These are phyloP conservation scores for Synergus japonicus DNA, from an alignment of 2,888 invertebrate genomes.

Conservation along the genomic window DNA sequence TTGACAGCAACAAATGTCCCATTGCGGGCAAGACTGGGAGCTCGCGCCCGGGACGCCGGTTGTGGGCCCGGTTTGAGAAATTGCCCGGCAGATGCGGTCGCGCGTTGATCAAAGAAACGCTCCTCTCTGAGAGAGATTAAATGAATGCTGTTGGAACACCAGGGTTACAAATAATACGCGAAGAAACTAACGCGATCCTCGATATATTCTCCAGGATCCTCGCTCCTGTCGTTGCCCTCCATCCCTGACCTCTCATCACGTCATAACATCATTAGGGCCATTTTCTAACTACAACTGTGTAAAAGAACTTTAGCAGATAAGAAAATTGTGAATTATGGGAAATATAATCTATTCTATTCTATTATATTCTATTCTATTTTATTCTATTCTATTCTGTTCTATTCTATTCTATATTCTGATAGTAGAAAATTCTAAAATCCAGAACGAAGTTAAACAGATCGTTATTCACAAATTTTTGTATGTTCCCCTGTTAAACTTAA, in stretches of 20 bases:
- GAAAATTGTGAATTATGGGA: background rate
- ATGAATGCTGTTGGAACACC: slow-evolving; percentile 75
- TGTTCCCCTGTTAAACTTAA: background rate
- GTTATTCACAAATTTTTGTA: background rate
- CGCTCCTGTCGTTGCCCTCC: slow-evolving; percentile 46
- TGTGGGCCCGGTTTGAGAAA: slow-evolving; percentile 74
- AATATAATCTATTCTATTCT: too few relatives aligned
- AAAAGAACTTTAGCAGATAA: background rate
- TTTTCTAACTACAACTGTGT: background rate
- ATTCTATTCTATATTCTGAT: too few relatives aligned
- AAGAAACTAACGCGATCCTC: slow-evolving; percentile 53
- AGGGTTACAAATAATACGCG: slow-evolving; percentile 74
- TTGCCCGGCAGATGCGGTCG: slow-evolving; percentile 76
- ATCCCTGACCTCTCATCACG: slow-evolving; percentile 52
- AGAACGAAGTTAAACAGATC: background rate
- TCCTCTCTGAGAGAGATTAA: slow-evolving; percentile 76
- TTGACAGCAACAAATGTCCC: slow-evolving; percentile 75
- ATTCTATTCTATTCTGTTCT: too few relatives aligned
- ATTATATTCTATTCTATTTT: too few relatives aligned
- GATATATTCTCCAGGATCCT: slow-evolving; percentile 48
- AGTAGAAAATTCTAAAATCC: background rate
- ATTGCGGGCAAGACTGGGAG: slow-evolving; percentile 74
- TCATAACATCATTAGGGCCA: slow-evolving; percentile 49
- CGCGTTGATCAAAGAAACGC: slow-evolving; percentile 76
- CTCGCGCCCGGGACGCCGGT: slow-evolving; percentile 73